Conservation (phyloP, 2,888 invertebrate genomes). For the Tridacna gigas region DNA sequence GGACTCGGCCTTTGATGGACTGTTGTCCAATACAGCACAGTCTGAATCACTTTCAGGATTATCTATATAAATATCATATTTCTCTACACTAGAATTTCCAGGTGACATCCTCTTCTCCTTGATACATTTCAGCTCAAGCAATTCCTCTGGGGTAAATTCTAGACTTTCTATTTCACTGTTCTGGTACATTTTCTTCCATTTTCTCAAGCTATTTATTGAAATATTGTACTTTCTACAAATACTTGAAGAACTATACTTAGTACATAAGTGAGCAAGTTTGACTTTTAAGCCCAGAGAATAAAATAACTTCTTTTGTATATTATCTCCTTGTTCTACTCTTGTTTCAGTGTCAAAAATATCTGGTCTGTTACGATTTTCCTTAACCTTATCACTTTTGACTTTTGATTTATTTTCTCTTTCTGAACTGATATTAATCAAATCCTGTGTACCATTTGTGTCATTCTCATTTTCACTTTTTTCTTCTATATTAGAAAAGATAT, state of each 20-base stretch:
- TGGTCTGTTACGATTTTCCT: neutral
- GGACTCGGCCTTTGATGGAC: neutral
- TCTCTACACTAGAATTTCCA: neutral
- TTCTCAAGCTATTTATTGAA: constrained; percentile 20
- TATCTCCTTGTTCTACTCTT: neutral
- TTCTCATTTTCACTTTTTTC: constrained; percentile 10
- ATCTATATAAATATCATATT: constrained; percentile 64
- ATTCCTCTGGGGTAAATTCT: constrained; percentile 41
- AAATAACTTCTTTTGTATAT: neutral
- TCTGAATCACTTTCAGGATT: constrained; percentile 53
- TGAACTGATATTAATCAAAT: neutral
- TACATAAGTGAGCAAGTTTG: constrained; percentile 45
- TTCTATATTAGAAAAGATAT: constrained; percentile 45
- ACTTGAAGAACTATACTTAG: constrained; percentile 16
- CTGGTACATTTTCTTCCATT: constrained; percentile 47
- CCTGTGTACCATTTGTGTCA: constrained; percentile 2
- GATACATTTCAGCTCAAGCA: constrained; percentile 28
- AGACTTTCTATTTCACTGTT: constrained; percentile 28
- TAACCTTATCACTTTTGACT: neutral
- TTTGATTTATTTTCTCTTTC: neutral
- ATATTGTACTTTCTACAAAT: constrained; percentile 37
- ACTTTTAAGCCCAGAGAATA: constrained; percentile 43
- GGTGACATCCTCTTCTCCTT: constrained; percentile 18
- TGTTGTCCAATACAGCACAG: neutral
- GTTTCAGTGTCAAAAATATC: neutral